phyloP scores from a whole-genome alignment of 1,140 invertebrate genomes.

The Ctenoplectra terminalis region DNA sequence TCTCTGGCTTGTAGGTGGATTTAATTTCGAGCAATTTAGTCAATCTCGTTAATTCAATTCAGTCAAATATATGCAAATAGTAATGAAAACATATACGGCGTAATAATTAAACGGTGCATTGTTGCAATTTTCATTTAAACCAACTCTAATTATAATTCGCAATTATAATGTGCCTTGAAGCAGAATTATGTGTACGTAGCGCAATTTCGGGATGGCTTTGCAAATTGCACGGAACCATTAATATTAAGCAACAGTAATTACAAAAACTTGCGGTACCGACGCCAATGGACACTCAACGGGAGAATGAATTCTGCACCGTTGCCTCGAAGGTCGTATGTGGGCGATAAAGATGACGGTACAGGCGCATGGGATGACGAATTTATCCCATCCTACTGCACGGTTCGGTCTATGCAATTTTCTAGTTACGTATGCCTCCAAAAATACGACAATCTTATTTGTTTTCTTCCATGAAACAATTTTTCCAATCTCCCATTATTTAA shows the following conservation, averaged over 20 bases:
- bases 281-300: conserved; percentile 23
- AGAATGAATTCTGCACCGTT: conserved; percentile 36
- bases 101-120: not conserved
- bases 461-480: not conserved
- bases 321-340: conserved; percentile 46
- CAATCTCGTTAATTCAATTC: too few species aligned
- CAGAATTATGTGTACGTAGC: not conserved
- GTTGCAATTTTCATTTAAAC: not conserved
- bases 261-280: not conserved
- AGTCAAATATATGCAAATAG: too few species aligned
- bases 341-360: conserved; percentile 38
- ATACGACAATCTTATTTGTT: not conserved
- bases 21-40: too few species aligned
- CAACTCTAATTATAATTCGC: not conserved
- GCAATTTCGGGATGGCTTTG: not conserved
- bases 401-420: conserved; percentile 9
- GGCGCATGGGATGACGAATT: conserved; percentile 33
- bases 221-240: not conserved
- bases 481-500: too few species aligned
- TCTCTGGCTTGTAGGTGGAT: too few species aligned
- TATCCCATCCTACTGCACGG: not conserved
- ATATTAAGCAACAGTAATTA: not conserved
- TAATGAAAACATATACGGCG: not conserved
- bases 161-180: not conserved
- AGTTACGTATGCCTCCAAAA: conserved; percentile 37